Percentiles rank a stretch among this genome's conserved stretches.
These are phyloP conservation scores for Lathronympha strigana DNA, from an alignment of 2,888 invertebrate genomes.

Conservation along the genomic window DNA sequence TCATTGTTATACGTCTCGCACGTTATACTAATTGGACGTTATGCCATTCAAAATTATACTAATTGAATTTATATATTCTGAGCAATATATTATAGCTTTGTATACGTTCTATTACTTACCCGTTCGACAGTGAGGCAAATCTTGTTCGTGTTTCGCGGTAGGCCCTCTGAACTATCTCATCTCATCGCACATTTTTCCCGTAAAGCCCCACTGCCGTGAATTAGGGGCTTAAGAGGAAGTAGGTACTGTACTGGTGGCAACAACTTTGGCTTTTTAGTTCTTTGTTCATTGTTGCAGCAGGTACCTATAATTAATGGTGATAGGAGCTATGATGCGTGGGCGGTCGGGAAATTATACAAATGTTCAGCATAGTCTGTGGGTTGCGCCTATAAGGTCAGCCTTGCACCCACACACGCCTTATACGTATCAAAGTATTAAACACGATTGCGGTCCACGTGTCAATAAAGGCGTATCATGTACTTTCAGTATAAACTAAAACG, in stretches of 20 bases:
- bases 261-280: neutral
- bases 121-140: no score
- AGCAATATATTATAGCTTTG: no score
- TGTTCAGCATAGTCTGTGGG: constrained; percentile 76
- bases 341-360: constrained; percentile 78
- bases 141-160: no score
- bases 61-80: no score
- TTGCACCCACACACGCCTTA: constrained; percentile 82
- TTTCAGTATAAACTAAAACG: constrained; percentile 44
- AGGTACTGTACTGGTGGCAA: neutral
- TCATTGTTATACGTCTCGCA: no score
- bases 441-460: constrained; percentile 43
- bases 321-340: constrained; percentile 72
- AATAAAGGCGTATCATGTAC: constrained; percentile 50
- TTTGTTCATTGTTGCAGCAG: constrained; percentile 25
- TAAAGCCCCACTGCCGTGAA: no score
- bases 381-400: constrained; percentile 81
- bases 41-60: no score
- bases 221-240: neutral
- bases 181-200: no score
- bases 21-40: no score
- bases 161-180: no score
- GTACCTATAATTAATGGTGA: constrained; percentile 59
- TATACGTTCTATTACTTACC: no score
- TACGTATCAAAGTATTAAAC: constrained; percentile 71